Conservation (phyloP, 2,113 vertebrate genomes). For the Sorex fumeus region DNA sequence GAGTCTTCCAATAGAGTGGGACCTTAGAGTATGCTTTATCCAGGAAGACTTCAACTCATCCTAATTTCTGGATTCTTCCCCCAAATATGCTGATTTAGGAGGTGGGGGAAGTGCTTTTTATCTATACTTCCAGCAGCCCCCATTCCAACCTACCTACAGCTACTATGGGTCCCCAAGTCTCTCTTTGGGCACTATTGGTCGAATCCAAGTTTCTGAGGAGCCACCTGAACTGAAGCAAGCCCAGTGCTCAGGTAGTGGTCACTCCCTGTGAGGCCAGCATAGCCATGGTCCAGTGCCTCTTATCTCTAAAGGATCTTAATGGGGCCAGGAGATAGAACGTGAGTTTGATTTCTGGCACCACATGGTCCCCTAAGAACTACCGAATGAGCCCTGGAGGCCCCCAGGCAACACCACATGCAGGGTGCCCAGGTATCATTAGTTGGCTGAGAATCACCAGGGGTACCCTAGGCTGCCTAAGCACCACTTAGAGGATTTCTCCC, state of each 20-base stretch:
- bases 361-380: no score
- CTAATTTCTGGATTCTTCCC: conserved; percentile 3
- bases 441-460: no score
- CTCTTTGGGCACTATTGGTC: not conserved
- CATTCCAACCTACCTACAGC: not conserved
- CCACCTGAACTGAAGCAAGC: not conserved
- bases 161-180: not conserved
- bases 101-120: not conserved
- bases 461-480: no score
- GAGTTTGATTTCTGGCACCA: no score
- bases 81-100: not conserved
- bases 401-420: no score
- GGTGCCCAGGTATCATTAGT: no score
- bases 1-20: not conserved
- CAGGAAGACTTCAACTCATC: not conserved
- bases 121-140: not conserved
- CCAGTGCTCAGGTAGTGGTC: not conserved
- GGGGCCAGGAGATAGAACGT: no score
- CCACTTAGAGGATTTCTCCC: no score
- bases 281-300: no score
- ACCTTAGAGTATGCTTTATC: not conserved
- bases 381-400: no score
- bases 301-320: no score
- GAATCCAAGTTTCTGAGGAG: not conserved
- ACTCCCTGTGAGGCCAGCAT: not conserved